phyloP scores from a whole-genome alignment of 2,113 vertebrate species.

The Okapia johnstoni region DNA sequence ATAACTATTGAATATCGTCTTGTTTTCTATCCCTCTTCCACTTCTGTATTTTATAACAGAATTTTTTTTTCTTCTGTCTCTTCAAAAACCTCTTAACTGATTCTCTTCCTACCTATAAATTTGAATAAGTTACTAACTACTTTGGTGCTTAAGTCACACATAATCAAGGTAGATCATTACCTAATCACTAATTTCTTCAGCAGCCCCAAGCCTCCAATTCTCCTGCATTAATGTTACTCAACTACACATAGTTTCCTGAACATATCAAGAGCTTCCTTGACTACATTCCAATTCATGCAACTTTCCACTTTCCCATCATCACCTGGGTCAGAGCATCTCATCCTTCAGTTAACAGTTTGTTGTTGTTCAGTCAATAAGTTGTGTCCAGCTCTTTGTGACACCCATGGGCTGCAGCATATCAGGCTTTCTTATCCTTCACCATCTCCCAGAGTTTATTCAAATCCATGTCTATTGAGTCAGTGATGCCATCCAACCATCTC shows the following conservation, averaged over 20 bases:
- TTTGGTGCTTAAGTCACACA: neutral
- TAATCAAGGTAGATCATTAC: neutral
- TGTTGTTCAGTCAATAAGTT: neutral
- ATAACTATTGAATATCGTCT: neutral
- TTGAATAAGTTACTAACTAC: neutral
- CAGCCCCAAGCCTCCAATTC: neutral
- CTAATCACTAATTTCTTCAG: neutral
- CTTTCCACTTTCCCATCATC: neutral
- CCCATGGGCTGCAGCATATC: neutral
- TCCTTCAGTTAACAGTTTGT: neutral
- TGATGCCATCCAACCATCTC: neutral
- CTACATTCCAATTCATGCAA: accelerated
- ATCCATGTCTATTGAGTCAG: neutral
- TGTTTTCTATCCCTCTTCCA: neutral
- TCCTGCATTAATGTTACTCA: neutral
- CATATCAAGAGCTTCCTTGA: neutral
- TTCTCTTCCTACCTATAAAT: neutral
- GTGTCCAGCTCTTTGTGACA: neutral
- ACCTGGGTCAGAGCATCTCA: neutral
- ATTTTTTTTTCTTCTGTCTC: neutral
- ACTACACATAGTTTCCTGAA: neutral
- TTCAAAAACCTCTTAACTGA: neutral
- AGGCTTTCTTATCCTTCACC: neutral
- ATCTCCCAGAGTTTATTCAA: neutral
- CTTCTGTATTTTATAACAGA: neutral